Base-by-base conservation (phyloP, 2,797 vertebrate genomes). In the Sorex maritimensis region DNA sequence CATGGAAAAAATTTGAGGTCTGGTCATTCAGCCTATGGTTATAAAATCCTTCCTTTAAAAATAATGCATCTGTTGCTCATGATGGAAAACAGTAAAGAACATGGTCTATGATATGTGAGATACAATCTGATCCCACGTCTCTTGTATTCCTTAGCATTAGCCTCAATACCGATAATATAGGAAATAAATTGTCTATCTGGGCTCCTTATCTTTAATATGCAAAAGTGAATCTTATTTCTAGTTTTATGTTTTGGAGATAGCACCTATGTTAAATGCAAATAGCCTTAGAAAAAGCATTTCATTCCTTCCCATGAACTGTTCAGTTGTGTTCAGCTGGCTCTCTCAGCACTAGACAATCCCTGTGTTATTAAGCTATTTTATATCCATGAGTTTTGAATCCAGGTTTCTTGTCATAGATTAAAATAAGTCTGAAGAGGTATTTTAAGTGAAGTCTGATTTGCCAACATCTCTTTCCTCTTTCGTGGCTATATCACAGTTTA, bases 401-500 rank as follows among this genome's bases (percentile, higher is more conserved):
- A 6, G 12, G n/a, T 44, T 84, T 86, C 38, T 63, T 80, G 34
- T 19, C 34, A 34, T 46, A 49, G 24, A 81, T 55, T 58, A 90
- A 80, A 86, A 68, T 28, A 49, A 63, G n/a, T 8, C 83, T 81
- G 28, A 88, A 41, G 14, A 44, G 28, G 77, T 63, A 14, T 79
- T 94, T 74, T 75, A 30, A 49, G 24, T 26, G 10, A 81, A 68
- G 19, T 55, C 23, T 83, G 34, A 90, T 82, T 92, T 93, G 7
- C 75, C 82, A 93, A 73, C 58, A 78, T 49, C 77, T 49, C 78
- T 65, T 74, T 21, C 65, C 61, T 5, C 61, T 28, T 11, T 4
- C 72, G 28, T 77, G 26, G 80, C 68, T 83, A 9, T 19, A 77
- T 71, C 88, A 88, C 4, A 61, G 74, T 88, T 67, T 90, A 55